A percentile compares a stretch with the other conserved stretches of the same genome.
These are phyloP conservation scores for Papilio xuthus DNA, from an alignment of 1,140 invertebrate genomes.

Conservation along the genomic window DNA sequence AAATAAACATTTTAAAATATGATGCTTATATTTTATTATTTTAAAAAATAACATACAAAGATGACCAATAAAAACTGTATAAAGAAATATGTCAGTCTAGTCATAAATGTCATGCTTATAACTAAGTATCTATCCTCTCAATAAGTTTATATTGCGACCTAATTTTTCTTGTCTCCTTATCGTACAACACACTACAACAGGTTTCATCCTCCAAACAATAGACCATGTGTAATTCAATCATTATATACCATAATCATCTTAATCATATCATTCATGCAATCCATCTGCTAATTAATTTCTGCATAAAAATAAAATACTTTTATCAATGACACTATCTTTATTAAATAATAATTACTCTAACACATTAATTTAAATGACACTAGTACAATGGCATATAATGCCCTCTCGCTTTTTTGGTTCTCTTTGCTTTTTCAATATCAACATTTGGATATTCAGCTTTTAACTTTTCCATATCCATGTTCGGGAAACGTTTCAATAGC, in stretches of 20 bases:
- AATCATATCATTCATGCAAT: not conserved
- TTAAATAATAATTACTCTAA: constrained; percentile 33
- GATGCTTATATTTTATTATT: not conserved
- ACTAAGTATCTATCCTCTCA: no score
- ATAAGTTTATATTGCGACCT: no score
- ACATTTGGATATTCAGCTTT: constrained; percentile 89
- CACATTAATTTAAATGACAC: constrained; percentile 22
- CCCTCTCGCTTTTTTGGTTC: constrained; percentile 82
- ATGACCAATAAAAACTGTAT: no score
- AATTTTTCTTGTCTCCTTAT: no score
- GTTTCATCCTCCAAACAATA: no score
- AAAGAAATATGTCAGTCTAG: no score
- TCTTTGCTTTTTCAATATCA: constrained; percentile 86
- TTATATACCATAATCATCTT: no score
- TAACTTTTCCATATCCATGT: constrained; percentile 87
- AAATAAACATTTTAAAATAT: not conserved
- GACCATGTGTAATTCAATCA: no score
- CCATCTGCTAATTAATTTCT: no score
- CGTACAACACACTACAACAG: no score
- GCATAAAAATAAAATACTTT: not conserved
- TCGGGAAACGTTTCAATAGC: constrained; percentile 88
- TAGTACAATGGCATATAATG: constrained; percentile 83
- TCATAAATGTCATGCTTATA: no score
- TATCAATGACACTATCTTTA: not conserved
- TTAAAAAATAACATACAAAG: not conserved